Evolutionary conservation across 2,797 vertebrate genomes (phyloP), one percentile per base, ranked within the genome.

Genomic region (Coccyzus lansbergi): DNA sequence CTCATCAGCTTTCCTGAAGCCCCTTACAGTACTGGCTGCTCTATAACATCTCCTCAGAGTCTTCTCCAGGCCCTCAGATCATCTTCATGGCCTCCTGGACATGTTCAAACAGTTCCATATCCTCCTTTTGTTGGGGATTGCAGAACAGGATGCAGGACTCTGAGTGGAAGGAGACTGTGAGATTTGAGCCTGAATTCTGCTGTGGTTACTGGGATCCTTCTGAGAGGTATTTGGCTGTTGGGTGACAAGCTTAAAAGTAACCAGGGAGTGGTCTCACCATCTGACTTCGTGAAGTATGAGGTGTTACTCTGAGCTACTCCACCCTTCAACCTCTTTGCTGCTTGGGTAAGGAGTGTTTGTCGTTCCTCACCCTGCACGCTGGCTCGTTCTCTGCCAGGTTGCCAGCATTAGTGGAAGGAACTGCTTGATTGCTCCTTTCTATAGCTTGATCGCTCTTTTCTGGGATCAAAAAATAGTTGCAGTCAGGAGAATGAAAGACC

Each of bases 141-240:
- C 42, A 42, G 42, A 16, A 42, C 42, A 18, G 19, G 44, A 46
- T 17, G 20, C 44, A 46, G 44, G 44, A 46, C 44, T 46, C 44
- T 44, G 46, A 20, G 44, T 46, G 38, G 25, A 20, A 29, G 16
- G 3, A 15, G 28, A 21, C 14, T 34, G 34, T 36, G 67, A 86
- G 53, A 42, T 44, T 31, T 14, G 46, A 63, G 42, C 55, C 29
- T 44, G 15, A 70, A 62, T 62, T 80, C 51, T 78, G n/a, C 56
- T 33, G 1, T 2, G 24, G 6, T 19, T 29, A 13, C 12, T 0
- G 1, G 44, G 7, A 38, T 67, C 42, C n/a, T 58, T 70, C 38
- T 15, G 10, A 6, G 52, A 14, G 26, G 3, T n/a, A 49, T 15
- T 70, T 81, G 55, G 17, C 70, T 52, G 3, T 51, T 52, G 58